Percentiles rank a stretch among this genome's conserved stretches.
Conservation (phyloP, 2,888 invertebrate genomes). For the Nycteola revayana region DNA sequence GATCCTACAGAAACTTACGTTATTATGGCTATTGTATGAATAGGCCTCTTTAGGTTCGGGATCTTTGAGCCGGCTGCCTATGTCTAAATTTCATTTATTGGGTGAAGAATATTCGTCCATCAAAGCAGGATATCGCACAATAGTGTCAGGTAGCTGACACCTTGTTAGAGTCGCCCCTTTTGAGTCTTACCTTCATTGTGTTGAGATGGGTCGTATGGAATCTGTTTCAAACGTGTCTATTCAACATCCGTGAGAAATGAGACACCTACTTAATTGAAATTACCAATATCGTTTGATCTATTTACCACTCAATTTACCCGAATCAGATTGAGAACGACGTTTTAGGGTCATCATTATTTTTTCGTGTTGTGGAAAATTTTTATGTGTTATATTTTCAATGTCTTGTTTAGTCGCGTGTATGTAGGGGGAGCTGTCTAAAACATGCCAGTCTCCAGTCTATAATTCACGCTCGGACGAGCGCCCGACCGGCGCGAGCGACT, state of each 20-base stretch:
- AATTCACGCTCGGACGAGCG: constrained; percentile 53
- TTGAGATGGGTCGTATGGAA: constrained; percentile 62
- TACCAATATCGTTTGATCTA: constrained; percentile 28
- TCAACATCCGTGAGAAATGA: constrained; percentile 48
- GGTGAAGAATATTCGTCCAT: constrained; percentile 65
- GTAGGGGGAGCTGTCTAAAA: constrained; percentile 47
- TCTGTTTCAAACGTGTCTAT: constrained; percentile 63
- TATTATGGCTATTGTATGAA: constrained; percentile 39
- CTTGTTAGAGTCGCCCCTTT: constrained; percentile 69
- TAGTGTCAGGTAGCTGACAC: constrained; percentile 75
- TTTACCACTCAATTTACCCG: constrained; percentile 13
- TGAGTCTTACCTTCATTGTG: constrained; percentile 64
- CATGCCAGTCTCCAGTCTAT: constrained; percentile 51
- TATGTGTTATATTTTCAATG: constrained; percentile 29
- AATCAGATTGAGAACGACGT: constrained; percentile 9
- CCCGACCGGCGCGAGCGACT: constrained; percentile 42
- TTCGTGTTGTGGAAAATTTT: constrained; percentile 8
- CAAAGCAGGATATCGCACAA: constrained; percentile 63
- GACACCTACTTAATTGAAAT: constrained; percentile 56
- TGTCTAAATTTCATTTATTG: constrained; percentile 52
- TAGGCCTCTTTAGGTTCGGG: constrained; percentile 38
- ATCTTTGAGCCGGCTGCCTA: constrained; percentile 34
- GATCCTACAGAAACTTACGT: constrained; percentile 36
- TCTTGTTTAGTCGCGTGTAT: constrained; percentile 34
- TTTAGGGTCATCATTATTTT: neutral